Conservation (phyloP, 1,140 invertebrate species). For the Homarus americanus region DNA sequence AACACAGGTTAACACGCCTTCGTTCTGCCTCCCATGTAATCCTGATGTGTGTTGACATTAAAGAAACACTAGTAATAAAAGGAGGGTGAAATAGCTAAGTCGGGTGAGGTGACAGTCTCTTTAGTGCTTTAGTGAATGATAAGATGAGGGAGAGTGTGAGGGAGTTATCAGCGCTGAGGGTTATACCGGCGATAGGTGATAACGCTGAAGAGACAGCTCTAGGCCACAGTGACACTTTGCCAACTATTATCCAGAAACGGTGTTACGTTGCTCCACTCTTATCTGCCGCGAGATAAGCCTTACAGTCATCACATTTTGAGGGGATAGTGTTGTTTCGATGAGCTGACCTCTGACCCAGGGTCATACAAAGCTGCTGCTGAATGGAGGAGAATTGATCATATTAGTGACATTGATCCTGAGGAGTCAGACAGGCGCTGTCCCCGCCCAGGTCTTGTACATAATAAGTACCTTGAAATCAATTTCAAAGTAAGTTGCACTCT, state of each 20-base stretch:
- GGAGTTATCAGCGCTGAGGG: background rate
- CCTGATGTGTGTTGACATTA: no score
- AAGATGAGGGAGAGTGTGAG: background rate
- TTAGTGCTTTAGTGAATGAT: background rate
- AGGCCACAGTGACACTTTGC: conserved; percentile 17
- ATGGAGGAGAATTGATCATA: no score
- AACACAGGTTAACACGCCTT: no score
- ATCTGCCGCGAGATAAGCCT: conserved; percentile 26
- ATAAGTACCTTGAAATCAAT: no score
- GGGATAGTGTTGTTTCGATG: background rate
- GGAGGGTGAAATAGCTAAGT: background rate
- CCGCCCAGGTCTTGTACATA: no score
- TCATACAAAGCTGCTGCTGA: background rate
- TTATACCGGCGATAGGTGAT: background rate
- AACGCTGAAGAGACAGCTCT: conserved; percentile 20
- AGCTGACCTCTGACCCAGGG: background rate
- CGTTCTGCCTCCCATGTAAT: no score
- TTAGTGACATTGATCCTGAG: no score
- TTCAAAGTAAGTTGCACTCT: no score
- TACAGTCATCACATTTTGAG: background rate
- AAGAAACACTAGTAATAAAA: background rate
- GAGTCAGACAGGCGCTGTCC: no score
- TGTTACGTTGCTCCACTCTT: conserved; percentile 27
- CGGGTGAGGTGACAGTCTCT: background rate
- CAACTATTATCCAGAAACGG: conserved; percentile 23